Base-by-base conservation (phyloP, 2,888 invertebrate species). In the Cheilosia soror region DNA sequence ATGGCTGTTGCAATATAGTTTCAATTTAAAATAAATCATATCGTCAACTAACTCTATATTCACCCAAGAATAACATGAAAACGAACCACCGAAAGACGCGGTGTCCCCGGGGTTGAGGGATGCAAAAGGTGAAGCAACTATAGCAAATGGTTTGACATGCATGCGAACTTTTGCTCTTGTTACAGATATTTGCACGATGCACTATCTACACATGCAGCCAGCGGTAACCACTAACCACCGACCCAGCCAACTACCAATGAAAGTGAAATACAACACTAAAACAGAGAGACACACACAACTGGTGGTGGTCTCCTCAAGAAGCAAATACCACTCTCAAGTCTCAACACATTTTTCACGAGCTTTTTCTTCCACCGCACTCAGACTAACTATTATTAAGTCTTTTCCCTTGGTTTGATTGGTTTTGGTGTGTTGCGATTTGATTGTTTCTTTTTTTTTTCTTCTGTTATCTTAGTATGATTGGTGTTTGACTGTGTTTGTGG, bases 111-210 rank as follows among this genome's bases (percentile, higher is more conserved):
- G 49, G 49, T 51, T 9, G 47, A 27, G 31, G 42, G 55, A 62
- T 63, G 57, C 62, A 78, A 55, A 78, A 69, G 80, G 84, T 71
- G 75, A 76, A 85, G 69, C 76, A 80, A 80, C 79, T 63, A 53
- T 9, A 49, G 60, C 60, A 53, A 76, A 75, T 42, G 33, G 58
- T 63, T 85, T 85, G 85, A 81, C 85, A 85, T 85, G 81, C 80
- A 85, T 85, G 81, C 85, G 85, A 85, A 85, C 85, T 85, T 58
- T 81, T 85, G 84, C 84, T 85, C 84, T 85, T 60, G 80, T 80
- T 85, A 85, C 71, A 85, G 80, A 80, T 76, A 65, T 76, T 62
- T 85, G 72, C 81, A 66, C 44, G 33, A 25, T 75, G 55, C 76
- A 81, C 47, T 55, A 55, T 53, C 37, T 76, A 71, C 51, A 81